Conservation (phyloP, 2,888 invertebrate genomes). For the Napeogenes inachia region DNA sequence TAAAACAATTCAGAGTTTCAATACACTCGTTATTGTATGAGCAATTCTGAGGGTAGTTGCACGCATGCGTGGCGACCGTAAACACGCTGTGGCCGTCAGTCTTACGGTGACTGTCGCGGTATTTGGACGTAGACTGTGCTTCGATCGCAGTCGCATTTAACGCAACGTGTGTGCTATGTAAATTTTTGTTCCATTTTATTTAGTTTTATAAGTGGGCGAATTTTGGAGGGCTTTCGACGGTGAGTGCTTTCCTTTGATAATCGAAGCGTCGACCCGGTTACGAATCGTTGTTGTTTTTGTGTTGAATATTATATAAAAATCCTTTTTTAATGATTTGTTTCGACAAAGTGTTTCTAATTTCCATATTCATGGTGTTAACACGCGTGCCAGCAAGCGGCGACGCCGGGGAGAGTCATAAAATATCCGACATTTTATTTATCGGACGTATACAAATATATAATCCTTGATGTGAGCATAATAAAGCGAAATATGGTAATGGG, state of each 20-base stretch:
- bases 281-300: conserved; percentile 43
- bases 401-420: conserved; percentile 20
- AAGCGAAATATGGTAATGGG: conserved; percentile 14
- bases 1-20: conserved; percentile 18
- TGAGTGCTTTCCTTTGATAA: conserved; percentile 22
- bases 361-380: conserved; percentile 36
- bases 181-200: conserved; percentile 34
- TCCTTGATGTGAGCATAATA: conserved; percentile 16
- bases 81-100: conserved; percentile 59
- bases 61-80: conserved; percentile 64
- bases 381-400: conserved; percentile 24
- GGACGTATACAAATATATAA: conserved; percentile 17
- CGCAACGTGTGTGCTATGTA: conserved; percentile 57
- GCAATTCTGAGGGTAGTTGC: conserved; percentile 47
- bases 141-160: conserved; percentile 26
- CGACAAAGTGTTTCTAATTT: conserved; percentile 28
- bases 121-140: conserved; percentile 33
- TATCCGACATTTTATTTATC: conserved; percentile 22
- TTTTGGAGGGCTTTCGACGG: conserved; percentile 32
- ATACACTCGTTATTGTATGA: conserved; percentile 4
- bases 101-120: conserved; percentile 49
- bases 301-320: conserved; percentile 29
- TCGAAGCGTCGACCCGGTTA: conserved; percentile 18
- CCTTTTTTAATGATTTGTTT: conserved; percentile 26
- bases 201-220: conserved; percentile 38